Percentiles rank a stretch among this genome's conserved stretches.
phyloP scores from a whole-genome alignment of 2,113 vertebrate genomes.

The Diadophis punctatus region DNA sequence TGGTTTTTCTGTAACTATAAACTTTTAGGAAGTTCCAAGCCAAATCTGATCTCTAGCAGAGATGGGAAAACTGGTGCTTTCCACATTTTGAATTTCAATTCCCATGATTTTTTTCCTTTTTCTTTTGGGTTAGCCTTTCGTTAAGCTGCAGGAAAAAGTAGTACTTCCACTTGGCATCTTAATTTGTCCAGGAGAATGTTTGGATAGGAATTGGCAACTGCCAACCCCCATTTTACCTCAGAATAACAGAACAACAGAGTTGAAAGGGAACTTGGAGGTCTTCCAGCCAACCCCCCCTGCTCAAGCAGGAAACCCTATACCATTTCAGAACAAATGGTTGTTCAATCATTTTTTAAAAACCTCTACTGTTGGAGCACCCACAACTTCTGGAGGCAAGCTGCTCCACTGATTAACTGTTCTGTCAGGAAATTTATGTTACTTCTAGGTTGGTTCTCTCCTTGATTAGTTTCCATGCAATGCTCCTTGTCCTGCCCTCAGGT shows the following conservation, averaged over 20 bases:
- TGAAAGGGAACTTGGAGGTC: neutral
- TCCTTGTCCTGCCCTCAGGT: neutral
- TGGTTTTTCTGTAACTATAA: neutral
- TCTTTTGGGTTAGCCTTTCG: neutral
- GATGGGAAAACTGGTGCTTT: neutral
- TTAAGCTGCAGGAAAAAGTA: neutral
- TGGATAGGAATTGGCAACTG: neutral
- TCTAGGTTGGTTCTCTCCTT: neutral
- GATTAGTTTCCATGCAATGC: neutral
- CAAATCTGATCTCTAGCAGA: neutral
- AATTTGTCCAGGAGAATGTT: neutral
- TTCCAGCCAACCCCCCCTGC: neutral
- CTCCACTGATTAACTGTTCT: neutral
- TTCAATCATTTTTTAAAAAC: neutral
- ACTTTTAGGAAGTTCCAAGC: neutral
- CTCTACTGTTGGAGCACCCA: neutral
- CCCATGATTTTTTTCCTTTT: neutral
- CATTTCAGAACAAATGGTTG: neutral
- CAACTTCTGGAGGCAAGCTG: neutral
- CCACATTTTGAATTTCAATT: neutral
- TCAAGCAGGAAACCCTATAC: neutral
- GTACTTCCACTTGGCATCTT: neutral
- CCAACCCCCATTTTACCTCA: neutral
- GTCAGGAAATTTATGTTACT: neutral
- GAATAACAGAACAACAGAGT: neutral